phyloP scores from a whole-genome alignment of 1,140 invertebrate species.

The Drosophila mayri region DNA sequence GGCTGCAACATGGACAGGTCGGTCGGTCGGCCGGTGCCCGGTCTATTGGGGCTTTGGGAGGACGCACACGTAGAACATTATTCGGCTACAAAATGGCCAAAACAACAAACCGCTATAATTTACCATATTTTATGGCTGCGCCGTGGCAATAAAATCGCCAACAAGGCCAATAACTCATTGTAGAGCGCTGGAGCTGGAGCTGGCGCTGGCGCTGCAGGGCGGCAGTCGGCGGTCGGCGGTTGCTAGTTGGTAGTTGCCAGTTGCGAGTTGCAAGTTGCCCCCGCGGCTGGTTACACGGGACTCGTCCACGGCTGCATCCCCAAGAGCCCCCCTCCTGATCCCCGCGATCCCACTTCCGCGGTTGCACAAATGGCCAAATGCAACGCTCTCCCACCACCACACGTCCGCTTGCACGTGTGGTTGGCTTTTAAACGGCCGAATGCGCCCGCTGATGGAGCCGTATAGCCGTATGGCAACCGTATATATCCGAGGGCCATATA shows the following conservation, averaged over 20 bases:
- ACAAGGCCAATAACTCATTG: conserved; percentile 85
- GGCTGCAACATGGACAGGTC: conserved; percentile 63
- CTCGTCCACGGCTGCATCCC: conserved; percentile 11
- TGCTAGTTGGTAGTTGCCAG: conserved; percentile 17
- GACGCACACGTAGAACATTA: conserved; percentile 82
- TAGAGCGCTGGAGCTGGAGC: conserved; percentile 65
- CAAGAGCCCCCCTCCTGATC: conserved; percentile 1
- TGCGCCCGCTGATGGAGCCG: conserved; percentile 51
- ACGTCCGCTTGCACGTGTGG: conserved; percentile 28
- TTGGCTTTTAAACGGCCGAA: conserved; percentile 51
- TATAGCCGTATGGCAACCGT: not conserved
- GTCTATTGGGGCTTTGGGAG: conserved; percentile 55
- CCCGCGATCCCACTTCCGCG: conserved; percentile 51
- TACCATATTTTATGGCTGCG: conserved; percentile 85
- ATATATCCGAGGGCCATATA: conserved; percentile 8
- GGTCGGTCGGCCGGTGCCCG: not conserved
- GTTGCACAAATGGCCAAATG: conserved; percentile 54
- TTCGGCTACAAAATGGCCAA: conserved; percentile 85
- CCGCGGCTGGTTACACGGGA: conserved; percentile 70
- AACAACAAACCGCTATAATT: conserved; percentile 85
- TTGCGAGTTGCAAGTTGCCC: conserved; percentile 53
- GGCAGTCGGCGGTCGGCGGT: conserved; percentile 43
- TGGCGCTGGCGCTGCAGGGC: conserved; percentile 51
- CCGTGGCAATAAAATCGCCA: conserved; percentile 85
- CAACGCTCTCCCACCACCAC: conserved; percentile 10